Evolutionary conservation across 2,113 vertebrate species (phyloP).

Genomic region (Rhineura floridana): DNA sequence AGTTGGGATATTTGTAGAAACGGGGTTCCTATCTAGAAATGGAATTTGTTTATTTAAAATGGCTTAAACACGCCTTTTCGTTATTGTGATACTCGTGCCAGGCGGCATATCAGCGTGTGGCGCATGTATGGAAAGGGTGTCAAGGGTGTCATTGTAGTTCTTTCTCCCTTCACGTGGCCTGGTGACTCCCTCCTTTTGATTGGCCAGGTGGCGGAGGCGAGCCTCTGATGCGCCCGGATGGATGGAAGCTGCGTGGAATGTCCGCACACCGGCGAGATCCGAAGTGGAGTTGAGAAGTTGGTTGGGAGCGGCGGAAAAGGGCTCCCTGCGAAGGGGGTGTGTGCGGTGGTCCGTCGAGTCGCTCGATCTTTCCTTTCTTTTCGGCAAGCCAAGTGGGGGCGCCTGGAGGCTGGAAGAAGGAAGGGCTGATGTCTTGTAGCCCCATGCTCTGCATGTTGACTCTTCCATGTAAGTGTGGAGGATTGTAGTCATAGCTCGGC

Average conservation of each 20-base stretch:
- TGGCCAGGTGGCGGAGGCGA: not conserved
- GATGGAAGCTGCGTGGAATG: not conserved
- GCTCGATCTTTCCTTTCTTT: too few species aligned
- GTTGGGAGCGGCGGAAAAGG: accelerated
- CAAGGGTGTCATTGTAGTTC: too few species aligned
- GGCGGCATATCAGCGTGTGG: too few species aligned
- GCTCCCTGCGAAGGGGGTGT: not conserved
- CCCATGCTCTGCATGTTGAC: not conserved
- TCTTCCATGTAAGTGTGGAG: too few species aligned
- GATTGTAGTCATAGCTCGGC: too few species aligned
- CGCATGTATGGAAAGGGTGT: too few species aligned
- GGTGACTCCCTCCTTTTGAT: not conserved
- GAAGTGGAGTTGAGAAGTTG: not conserved
- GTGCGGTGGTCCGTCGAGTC: not conserved
- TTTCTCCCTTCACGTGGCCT: accelerated
- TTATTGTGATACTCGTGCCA: too few species aligned
- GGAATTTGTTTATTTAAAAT: not conserved
- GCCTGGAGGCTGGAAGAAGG: accelerated
- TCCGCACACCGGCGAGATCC: not conserved
- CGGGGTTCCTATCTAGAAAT: not conserved
- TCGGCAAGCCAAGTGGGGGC: not conserved
- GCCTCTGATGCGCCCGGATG: accelerated
- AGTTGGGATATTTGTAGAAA: not conserved
- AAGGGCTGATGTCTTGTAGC: not conserved
- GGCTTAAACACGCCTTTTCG: too few species aligned